These are phyloP conservation scores for Resseliella maxima DNA, from an alignment of 2,888 invertebrate genomes.

Conservation along the genomic window DNA sequence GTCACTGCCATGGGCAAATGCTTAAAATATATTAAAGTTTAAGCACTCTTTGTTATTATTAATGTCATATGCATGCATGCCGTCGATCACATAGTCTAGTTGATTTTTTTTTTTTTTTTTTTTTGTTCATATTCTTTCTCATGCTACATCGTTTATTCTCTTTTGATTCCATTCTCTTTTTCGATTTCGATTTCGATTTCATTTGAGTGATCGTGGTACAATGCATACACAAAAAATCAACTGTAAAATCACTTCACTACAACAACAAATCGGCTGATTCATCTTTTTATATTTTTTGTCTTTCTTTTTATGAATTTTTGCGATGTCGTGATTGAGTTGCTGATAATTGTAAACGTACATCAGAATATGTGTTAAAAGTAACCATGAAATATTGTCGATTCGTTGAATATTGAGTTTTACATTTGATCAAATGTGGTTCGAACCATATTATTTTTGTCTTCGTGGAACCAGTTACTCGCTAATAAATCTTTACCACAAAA, in stretches of 20 bases:
- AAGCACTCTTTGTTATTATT: not conserved
- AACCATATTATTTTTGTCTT: not conserved
- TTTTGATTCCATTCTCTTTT: not conserved
- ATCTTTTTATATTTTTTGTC: not conserved
- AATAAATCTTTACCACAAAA: not conserved
- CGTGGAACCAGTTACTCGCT: not conserved
- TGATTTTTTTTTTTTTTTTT: not conserved
- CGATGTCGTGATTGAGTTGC: not conserved
- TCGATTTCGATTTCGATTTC: not conserved
- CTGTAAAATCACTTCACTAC: not conserved
- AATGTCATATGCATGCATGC: constrained; percentile 45
- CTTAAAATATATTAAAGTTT: constrained; percentile 28
- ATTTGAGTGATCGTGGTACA: not conserved
- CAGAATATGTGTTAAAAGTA: not conserved
- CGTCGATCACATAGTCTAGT: constrained; percentile 27
- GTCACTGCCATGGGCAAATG: constrained; percentile 19
- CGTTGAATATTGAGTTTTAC: not conserved
- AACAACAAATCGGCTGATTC: not conserved
- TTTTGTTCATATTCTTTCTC: not conserved
- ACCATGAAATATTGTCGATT: not conserved
- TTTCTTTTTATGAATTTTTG: not conserved
- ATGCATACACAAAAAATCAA: not conserved
- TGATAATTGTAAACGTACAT: not conserved
- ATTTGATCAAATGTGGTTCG: no score
- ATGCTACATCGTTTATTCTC: not conserved